phyloP scores from a whole-genome alignment of 2,888 invertebrate species.

The Patella caerulea region DNA sequence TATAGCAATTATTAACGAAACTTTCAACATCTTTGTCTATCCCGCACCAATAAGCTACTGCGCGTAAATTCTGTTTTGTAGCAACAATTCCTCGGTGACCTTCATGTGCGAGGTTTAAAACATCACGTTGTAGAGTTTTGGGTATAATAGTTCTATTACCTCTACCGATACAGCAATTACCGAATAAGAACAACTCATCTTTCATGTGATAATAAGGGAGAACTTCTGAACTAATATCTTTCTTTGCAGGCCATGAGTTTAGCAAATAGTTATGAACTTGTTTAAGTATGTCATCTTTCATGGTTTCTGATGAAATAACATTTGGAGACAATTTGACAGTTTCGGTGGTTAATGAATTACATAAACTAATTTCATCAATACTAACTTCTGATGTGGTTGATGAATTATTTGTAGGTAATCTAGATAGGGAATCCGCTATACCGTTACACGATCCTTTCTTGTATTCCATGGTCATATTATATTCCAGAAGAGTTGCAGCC shows the following conservation, averaged over 20 bases:
- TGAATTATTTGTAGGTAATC: no score
- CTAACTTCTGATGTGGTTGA: not conserved
- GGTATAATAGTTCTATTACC: not conserved
- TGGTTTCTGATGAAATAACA: not conserved
- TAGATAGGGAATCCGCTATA: no score
- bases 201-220: not conserved
- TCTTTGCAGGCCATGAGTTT: not conserved
- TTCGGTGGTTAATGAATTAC: not conserved
- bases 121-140: not conserved
- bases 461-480: no score
- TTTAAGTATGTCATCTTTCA: not conserved
- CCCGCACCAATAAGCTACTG: no score
- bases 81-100: no score
- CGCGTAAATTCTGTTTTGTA: no score
- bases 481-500: no score
- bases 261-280: not conserved
- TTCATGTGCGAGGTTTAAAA: not conserved
- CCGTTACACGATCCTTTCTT: no score
- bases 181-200: not conserved
- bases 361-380: not conserved
- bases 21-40: not conserved
- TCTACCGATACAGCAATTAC: not conserved
- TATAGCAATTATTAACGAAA: not conserved
- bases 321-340: not conserved
- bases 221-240: not conserved